Base-by-base conservation (phyloP, 1,140 invertebrate species). In the Zophobas morio region DNA sequence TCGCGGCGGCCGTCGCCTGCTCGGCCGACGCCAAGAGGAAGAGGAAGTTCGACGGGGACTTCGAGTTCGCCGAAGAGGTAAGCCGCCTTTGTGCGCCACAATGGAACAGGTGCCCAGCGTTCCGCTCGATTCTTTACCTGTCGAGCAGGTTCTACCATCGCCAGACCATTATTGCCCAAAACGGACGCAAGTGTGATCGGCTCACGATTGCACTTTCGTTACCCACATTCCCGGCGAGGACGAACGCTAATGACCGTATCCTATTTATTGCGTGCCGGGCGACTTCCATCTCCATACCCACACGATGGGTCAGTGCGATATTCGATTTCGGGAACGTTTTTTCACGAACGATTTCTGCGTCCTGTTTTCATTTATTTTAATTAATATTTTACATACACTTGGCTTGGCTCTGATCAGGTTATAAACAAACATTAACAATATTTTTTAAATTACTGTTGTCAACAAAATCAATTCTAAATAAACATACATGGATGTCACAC, bases 41-140 rank as follows among this genome's bases (percentile, higher is more conserved):
- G 84, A 86, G 89, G 80, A 92, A 91, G 84, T 91, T 92, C 84
- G 91, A 92, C 77, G 91, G 90, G 5, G 91, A 92, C 80, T 92
- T 92, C 82, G 91, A 92, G 80, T 92, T 92, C 80, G 91, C 90
- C 75, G 91, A 92, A 84, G 91, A 92, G 90, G 91, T 92, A 84
- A 87, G 88, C 74, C 32, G 33, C 49, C 60, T 66, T 66, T 66
- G 60, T 66, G 60, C 42, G 8, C 37, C 39, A 66, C 60, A 66
- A 66, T 66, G 39, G 39, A 66, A 76, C 66, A 76, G 63, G 63
- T 76, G 63, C 66, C 56, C 53, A 6, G 46, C 63, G 40, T 70
- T 57, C 53, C 53, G 46, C 54, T 70, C 63, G 57, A 57, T 74
- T 74, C 63, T 76, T 76, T 77, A 77, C 76, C 76, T 77, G 76